Evolutionary conservation across 2,113 vertebrate genomes (phyloP).

Genomic region (Nanorana parkeri): DNA sequence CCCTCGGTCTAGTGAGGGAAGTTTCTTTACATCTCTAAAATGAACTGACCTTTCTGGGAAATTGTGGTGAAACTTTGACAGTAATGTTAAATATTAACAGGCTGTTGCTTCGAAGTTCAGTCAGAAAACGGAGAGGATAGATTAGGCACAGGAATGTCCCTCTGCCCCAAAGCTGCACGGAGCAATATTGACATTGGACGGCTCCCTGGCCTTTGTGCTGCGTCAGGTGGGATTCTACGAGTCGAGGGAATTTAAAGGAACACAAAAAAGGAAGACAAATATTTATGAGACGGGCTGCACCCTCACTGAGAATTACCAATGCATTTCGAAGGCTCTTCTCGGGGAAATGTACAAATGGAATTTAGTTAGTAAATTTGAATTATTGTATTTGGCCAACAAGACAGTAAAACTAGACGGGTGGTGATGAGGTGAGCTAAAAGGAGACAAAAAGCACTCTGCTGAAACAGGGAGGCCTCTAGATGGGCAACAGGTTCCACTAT

Average conservation of each 20-base stretch:
- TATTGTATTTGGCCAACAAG: too few relatives aligned
- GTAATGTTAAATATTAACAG: conserved; percentile 42
- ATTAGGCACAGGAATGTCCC: not conserved
- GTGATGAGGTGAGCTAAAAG: too few relatives aligned
- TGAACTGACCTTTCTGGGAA: conserved; percentile 3
- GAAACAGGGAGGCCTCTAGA: too few relatives aligned
- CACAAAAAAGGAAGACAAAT: conserved; percentile 17
- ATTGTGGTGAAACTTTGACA: conserved; percentile 1
- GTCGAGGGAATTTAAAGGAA: not conserved
- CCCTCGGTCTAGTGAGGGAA: too few relatives aligned
- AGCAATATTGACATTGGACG: conserved; percentile 50
- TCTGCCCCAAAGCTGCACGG: not conserved
- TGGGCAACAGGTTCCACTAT: too few relatives aligned
- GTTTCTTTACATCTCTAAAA: not conserved
- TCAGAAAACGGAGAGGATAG: not conserved
- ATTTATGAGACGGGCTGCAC: not conserved
- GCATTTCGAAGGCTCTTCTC: too few relatives aligned
- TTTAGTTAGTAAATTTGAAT: too few relatives aligned
- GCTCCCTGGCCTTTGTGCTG: not conserved
- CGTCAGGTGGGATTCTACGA: conserved; percentile 16
- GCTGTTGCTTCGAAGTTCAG: conserved; percentile 12
- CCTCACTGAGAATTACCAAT: not conserved
- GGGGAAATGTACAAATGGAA: too few relatives aligned
- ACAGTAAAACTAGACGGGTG: too few relatives aligned
- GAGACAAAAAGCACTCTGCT: too few relatives aligned